These are phyloP conservation scores for Bugula neritina DNA, from an alignment of 2,888 invertebrate genomes.

Conservation along the genomic window DNA sequence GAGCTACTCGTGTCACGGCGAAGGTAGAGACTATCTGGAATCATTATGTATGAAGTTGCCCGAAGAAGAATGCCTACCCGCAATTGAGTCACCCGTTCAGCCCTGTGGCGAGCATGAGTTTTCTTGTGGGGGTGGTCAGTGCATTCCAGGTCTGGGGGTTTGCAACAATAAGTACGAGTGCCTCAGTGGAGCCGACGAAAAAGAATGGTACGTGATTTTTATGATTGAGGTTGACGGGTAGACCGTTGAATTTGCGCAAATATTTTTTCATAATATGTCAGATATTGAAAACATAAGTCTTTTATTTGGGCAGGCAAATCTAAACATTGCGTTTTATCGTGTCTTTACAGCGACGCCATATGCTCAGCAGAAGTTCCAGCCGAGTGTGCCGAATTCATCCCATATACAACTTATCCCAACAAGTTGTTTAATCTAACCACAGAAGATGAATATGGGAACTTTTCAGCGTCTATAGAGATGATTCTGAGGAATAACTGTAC, in stretches of 20 bases:
- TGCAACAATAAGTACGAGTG: neutral
- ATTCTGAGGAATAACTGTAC: neutral
- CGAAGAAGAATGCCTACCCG: neutral
- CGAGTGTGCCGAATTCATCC: neutral
- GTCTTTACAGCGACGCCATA: too few species aligned
- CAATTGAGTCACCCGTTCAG: neutral
- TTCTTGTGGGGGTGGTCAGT: neutral
- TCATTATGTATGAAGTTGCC: neutral
- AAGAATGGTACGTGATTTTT: neutral
- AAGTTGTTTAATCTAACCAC: neutral
- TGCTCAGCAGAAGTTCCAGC: too few species aligned
- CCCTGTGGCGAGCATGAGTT: neutral
- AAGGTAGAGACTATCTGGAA: neutral
- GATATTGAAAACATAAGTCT: too few species aligned
- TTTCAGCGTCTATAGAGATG: neutral
- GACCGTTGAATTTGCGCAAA: too few species aligned
- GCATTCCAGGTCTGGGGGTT: neutral
- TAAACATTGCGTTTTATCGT: too few species aligned
- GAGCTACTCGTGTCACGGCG: too few species aligned
- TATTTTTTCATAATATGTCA: too few species aligned
- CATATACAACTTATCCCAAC: conserved; percentile 1
- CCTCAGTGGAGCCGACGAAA: neutral
- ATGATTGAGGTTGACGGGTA: too few species aligned
- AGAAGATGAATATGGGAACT: neutral
- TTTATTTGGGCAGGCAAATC: too few species aligned